A percentile compares a stretch with the other conserved stretches of the same genome.
Evolutionary conservation across 2,888 invertebrate species (phyloP).

Genomic region (Eupithecia centaureata): DNA sequence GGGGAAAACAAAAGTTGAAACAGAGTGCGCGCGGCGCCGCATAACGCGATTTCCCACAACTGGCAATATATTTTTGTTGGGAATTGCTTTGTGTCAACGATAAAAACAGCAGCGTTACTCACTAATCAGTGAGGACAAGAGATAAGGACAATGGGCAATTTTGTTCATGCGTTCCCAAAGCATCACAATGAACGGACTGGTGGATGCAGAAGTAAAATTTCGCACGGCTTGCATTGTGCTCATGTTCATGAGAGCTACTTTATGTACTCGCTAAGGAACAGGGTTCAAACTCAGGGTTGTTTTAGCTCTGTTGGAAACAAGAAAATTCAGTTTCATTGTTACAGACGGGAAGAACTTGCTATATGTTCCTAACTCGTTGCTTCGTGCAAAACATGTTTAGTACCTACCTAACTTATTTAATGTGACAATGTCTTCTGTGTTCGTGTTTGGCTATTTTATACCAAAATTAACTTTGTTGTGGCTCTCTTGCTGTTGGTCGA

Average conservation of each 20-base stretch:
- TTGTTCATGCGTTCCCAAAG: constrained; percentile 63
- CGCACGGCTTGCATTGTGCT: constrained; percentile 55
- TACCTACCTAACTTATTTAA: background rate
- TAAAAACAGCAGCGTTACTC: constrained; percentile 69
- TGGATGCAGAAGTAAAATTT: constrained; percentile 57
- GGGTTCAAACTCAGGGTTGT: constrained; percentile 44
- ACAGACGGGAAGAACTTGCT: constrained; percentile 32
- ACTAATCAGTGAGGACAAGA: constrained; percentile 74
- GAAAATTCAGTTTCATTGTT: constrained; percentile 45
- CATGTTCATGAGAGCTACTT: constrained; percentile 17
- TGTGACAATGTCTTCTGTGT: constrained; percentile 3
- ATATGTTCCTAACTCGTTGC: constrained; percentile 30
- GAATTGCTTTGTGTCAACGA: constrained; percentile 73
- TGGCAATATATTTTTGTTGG: constrained; percentile 63
- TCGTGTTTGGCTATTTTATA: constrained; percentile 13
- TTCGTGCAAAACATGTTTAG: constrained; percentile 17
- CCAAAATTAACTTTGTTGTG: constrained; percentile 9
- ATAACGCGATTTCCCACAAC: constrained; percentile 73
- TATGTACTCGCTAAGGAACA: constrained; percentile 15
- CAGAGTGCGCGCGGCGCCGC: constrained; percentile 50
- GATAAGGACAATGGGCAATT: constrained; percentile 73
- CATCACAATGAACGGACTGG: constrained; percentile 57
- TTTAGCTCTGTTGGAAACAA: constrained; percentile 46
- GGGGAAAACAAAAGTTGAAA: constrained; percentile 64
- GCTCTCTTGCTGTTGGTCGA: background rate